phyloP scores from a whole-genome alignment of 30 jellyfish, hydroid and myxozoan genomes.

The Turritopsis dohrnii region DNA sequence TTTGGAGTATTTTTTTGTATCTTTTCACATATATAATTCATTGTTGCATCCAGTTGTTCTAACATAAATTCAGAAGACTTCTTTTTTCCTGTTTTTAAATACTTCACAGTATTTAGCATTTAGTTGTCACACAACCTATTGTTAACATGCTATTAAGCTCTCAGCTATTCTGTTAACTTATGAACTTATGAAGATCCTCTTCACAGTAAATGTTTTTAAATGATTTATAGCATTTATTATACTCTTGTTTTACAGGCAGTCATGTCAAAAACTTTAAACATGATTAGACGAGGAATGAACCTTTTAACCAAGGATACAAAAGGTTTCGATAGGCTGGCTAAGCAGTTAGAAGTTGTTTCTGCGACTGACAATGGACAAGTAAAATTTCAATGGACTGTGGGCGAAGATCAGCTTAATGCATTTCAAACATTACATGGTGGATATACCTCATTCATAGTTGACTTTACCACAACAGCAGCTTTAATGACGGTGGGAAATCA shows the following conservation, averaged over 20 bases:
- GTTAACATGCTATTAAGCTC: no score
- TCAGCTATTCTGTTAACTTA: no score
- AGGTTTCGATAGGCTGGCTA: conserved; percentile 23
- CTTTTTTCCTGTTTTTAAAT: no score
- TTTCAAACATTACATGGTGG: conserved; percentile 86
- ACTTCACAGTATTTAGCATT: no score
- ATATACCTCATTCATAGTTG: conserved; percentile 53
- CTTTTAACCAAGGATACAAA: neutral
- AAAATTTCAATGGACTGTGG: conserved; percentile 51
- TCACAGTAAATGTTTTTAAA: no score
- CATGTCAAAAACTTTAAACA: neutral
- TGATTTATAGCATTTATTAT: no score
- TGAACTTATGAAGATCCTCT: no score
- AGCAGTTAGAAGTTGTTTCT: conserved; percentile 38
- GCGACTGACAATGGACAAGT: conserved; percentile 55
- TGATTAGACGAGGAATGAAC: neutral
- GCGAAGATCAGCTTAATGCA: conserved; percentile 49
- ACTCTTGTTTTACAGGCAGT: neutral
- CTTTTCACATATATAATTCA: no score
- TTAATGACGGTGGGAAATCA: conserved; percentile 25
- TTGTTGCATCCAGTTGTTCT: no score
- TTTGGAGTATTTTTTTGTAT: no score
- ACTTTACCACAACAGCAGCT: conserved; percentile 60
- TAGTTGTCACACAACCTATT: no score
- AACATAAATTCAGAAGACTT: no score